phyloP scores from a whole-genome alignment of 2,797 vertebrate genomes.

The Catharus ustulatus region DNA sequence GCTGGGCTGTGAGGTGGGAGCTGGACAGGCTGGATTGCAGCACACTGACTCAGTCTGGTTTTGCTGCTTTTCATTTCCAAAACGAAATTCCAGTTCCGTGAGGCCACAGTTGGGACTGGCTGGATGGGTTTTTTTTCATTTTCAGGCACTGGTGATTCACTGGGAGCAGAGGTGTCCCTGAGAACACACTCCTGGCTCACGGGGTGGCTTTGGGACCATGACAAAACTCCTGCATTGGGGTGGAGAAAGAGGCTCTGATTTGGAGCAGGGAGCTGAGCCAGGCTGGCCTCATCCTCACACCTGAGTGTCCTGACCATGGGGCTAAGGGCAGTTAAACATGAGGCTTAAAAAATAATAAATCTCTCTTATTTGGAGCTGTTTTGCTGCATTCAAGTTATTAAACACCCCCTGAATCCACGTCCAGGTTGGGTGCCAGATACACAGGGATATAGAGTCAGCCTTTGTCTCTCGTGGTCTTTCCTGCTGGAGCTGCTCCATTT shows the following conservation, averaged over 20 bases:
- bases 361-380: not conserved
- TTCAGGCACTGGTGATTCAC: not conserved
- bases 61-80: not conserved
- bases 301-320: not conserved
- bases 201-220: not conserved
- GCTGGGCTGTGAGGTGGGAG: not conserved
- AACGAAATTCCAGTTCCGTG: slow-evolving; percentile 5
- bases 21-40: not conserved
- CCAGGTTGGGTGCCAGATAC: not conserved
- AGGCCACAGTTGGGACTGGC: not conserved
- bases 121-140: not conserved
- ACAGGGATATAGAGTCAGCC: slow-evolving; percentile 5
- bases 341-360: not conserved
- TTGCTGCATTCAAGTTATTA: not conserved
- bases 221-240: not conserved
- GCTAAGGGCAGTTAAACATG: not conserved
- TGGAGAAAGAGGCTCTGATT: not conserved
- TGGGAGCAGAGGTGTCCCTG: not conserved
- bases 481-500: slow-evolving; percentile 42
- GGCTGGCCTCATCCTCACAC: not conserved
- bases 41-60: not conserved
- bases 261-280: not conserved
- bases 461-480: slow-evolving; percentile 1
- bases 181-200: not conserved
- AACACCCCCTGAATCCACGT: not conserved